phyloP scores from a whole-genome alignment of 1,140 invertebrate species.

The Ditylenchus dipsaci region DNA sequence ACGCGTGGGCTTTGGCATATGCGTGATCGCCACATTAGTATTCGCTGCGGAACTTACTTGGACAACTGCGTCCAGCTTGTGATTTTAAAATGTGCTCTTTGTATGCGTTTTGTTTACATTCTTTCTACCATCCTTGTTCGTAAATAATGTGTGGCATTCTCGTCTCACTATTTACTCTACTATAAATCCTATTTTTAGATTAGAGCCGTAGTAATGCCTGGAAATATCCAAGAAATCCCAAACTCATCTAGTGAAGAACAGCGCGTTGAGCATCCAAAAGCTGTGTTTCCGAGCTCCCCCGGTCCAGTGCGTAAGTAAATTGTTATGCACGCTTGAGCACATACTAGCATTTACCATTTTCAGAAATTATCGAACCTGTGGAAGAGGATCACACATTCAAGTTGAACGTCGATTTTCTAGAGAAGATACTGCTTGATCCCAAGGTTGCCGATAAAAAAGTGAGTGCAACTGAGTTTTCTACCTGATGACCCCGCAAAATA shows the following conservation, averaged over 20 bases:
- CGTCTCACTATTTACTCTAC: too few relatives aligned
- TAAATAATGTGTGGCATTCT: not conserved
- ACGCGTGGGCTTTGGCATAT: too few relatives aligned
- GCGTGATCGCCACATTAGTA: too few relatives aligned
- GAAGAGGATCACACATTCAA: constrained; percentile 17
- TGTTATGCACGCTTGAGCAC: too few relatives aligned
- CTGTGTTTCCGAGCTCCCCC: not conserved
- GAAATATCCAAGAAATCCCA: constrained; percentile 1
- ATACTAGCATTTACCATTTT: too few relatives aligned
- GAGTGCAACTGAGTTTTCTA: too few relatives aligned
- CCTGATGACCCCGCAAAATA: too few relatives aligned
- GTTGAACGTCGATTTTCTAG: constrained; percentile 16
- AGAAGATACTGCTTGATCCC: constrained; percentile 10
- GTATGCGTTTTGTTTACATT: not conserved
- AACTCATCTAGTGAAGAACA: not conserved
- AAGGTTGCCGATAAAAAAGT: constrained; percentile 17
- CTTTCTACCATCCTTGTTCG: not conserved
- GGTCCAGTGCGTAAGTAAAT: not conserved
- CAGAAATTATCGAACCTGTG: constrained; percentile 11
- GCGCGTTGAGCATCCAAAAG: not conserved
- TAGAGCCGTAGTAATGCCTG: not conserved
- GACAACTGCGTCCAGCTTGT: too few relatives aligned
- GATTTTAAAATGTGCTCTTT: not conserved
- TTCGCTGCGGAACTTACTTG: too few relatives aligned
- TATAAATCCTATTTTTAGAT: too few relatives aligned